Conservation (phyloP, 2,888 invertebrate genomes). For the Plagodis pulveraria region DNA sequence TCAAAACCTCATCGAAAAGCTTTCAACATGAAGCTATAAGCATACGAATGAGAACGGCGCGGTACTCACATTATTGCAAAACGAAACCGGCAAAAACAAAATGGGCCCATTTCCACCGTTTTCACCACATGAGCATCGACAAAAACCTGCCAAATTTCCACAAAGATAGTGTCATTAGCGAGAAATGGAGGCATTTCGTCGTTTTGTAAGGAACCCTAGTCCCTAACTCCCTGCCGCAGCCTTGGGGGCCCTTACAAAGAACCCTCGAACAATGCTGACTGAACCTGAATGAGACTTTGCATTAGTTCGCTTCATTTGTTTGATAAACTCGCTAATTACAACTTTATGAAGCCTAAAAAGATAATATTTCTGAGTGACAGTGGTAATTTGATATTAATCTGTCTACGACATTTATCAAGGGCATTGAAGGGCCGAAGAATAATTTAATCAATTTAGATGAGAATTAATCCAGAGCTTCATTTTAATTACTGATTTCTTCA, state of each 20-base stretch:
- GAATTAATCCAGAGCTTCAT: no score
- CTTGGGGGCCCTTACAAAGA: conserved; percentile 32
- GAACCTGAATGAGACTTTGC: conserved; percentile 35
- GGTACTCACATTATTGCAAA: conserved; percentile 14
- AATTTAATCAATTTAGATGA: no score
- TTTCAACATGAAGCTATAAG: no score
- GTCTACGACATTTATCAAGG: not conserved
- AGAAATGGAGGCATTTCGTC: conserved; percentile 44
- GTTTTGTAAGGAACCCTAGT: conserved; percentile 6
- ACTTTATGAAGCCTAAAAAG: conserved; percentile 6
- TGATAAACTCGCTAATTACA: conserved; percentile 34
- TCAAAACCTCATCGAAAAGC: no score
- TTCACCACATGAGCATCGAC: conserved; percentile 33
- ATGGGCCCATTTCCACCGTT: conserved; percentile 32
- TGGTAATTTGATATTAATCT: conserved; percentile 4
- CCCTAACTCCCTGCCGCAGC: conserved; percentile 18
- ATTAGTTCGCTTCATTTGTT: conserved; percentile 35
- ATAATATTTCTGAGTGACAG: conserved; percentile 3
- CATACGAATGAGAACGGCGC: conserved; percentile 13
- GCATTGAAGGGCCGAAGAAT: no score
- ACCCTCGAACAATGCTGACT: conserved; percentile 30
- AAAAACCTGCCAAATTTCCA: conserved; percentile 48
- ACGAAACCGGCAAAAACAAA: conserved; percentile 32
- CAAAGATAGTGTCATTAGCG: conserved; percentile 60
- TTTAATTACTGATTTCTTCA: no score